Percentiles rank a stretch among this genome's conserved stretches.
phyloP scores from a whole-genome alignment of 2,797 vertebrate species.

The Peromyscus melanophrys region DNA sequence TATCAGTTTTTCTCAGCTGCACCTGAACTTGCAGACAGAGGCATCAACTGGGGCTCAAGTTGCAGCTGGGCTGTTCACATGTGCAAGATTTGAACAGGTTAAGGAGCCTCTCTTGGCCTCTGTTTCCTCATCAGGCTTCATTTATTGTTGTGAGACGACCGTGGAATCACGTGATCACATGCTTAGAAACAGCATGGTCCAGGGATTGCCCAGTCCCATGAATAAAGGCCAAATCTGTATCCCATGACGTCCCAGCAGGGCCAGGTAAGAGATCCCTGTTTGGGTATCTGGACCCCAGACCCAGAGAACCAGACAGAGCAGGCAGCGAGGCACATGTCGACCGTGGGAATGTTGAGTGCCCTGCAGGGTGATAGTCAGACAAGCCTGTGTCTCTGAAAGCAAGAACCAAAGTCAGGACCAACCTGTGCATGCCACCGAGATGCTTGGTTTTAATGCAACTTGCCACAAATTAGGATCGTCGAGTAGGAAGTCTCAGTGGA shows the following conservation, averaged over 20 bases:
- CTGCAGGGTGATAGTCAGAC: neutral
- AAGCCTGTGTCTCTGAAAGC: neutral
- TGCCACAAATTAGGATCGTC: neutral
- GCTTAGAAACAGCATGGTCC: neutral
- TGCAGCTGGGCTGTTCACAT: neutral
- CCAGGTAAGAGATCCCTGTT: neutral
- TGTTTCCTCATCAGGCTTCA: neutral
- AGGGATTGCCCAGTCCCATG: no score
- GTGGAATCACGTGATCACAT: neutral
- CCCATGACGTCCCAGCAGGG: no score
- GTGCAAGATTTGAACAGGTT: neutral
- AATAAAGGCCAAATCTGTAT: neutral
- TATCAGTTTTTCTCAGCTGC: neutral
- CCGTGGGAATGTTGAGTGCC: neutral
- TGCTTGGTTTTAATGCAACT: neutral
- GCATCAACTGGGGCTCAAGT: neutral
- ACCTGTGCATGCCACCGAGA: neutral
- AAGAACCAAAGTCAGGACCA: accelerated
- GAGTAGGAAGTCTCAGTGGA: neutral
- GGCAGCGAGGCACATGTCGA: accelerated
- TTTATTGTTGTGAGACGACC: neutral
- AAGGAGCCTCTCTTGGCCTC: neutral
- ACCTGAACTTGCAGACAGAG: neutral
- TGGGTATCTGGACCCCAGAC: neutral
- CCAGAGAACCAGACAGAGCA: neutral